Base-by-base conservation (phyloP, 1,140 invertebrate genomes). In the Acyrthosiphon pisum region DNA sequence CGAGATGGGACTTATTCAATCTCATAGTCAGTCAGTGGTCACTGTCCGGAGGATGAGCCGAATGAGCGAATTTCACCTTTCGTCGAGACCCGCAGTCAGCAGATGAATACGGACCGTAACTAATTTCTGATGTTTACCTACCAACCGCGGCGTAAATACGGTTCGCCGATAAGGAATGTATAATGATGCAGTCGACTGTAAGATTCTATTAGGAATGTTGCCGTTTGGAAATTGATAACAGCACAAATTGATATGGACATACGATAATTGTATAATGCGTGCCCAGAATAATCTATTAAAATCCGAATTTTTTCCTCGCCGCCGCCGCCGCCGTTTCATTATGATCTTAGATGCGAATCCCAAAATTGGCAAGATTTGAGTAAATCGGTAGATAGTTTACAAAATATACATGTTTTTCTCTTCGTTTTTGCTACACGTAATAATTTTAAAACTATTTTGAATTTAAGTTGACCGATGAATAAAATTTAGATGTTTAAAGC, bases 221-320 rank as follows among this genome's bases (percentile, higher is more conserved):
- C 48, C 23, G 35, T 89, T 56, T 89, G 50, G 48, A 89, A 89
- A 89, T 89, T 56, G 50, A 89, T 89, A 89, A 89, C 50, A 18
- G 48, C 7, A 30, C 87, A 6, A n/a, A 88, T 53, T 53, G 50
- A 48, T 87, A 87, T 9, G 30, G 30, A n/a, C 6, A 18, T 48
- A 6, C 30, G 44, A 87, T 48, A 87, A 35, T 48, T 50, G 30
- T 46, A 23, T 76, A n/a, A 87, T 30, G 14, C 20, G 26, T n/a
- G 84, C 30, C 23, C 8, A 84, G 23, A 26, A 84, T 41, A 44
- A 30, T 30, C 11, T 37, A 68, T 37, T 18, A 86, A 44, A 84
- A 86, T 44, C 9, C 44, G 11, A 26, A 46, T 86, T 86, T 46
- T 41, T 41, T 86, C 23, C 26, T 14, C 11, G 41, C 41, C 44